Evolutionary conservation across 2,113 vertebrate species (phyloP).

Genomic region (Aspiorhynchus laticeps): DNA sequence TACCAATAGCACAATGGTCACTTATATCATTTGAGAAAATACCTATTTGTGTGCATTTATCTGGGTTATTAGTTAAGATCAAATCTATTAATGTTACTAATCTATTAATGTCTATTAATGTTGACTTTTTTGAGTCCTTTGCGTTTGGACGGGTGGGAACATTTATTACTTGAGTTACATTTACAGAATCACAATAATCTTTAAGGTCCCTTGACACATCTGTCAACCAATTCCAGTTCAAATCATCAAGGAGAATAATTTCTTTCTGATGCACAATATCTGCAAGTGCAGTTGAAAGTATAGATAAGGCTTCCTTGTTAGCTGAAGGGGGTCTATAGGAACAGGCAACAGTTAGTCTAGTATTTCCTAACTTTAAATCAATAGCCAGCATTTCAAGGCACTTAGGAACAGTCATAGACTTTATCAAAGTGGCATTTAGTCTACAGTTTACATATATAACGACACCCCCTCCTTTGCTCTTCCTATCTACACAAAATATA

Average conservation of each 20-base stretch:
- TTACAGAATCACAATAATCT: neutral
- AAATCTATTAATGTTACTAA: neutral
- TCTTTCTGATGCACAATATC: neutral
- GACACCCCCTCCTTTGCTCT: neutral
- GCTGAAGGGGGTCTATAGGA: slow-evolving; percentile 4
- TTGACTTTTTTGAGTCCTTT: neutral
- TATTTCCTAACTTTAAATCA: no score
- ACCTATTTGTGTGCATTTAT: neutral
- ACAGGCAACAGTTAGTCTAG: no score
- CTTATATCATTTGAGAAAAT: slow-evolving; percentile 11
- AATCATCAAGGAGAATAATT: neutral
- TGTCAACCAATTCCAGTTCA: slow-evolving; percentile 4
- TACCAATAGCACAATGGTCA: slow-evolving; percentile 7
- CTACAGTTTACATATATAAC: neutral
- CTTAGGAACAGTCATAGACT: no score
- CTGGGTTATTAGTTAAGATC: neutral
- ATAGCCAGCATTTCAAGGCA: no score
- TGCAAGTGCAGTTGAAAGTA: neutral
- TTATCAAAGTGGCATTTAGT: no score
- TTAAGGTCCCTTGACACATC: neutral
- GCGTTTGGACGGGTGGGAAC: neutral
- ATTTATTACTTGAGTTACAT: neutral
- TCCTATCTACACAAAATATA: neutral
- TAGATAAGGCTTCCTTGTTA: neutral
- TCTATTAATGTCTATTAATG: no score